Percentiles rank a stretch among this genome's conserved stretches.
phyloP scores from a whole-genome alignment of 2,888 invertebrate species.

The Caenorhabditis sp. region DNA sequence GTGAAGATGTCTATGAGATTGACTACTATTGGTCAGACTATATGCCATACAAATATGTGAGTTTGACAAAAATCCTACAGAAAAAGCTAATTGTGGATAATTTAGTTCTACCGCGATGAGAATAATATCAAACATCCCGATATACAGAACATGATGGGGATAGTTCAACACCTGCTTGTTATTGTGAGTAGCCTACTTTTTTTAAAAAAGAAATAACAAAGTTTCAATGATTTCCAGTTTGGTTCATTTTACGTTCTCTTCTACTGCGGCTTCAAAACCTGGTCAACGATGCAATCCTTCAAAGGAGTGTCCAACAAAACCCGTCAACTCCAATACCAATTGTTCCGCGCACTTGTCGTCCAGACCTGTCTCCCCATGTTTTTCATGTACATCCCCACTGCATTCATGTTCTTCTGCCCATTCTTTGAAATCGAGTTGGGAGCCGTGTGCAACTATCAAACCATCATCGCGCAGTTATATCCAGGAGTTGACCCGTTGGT shows the following conservation, averaged over 20 bases:
- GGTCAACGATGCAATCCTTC: not conserved
- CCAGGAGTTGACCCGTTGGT: constrained; percentile 26
- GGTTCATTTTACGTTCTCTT: constrained; percentile 13
- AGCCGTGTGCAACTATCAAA: constrained; percentile 12
- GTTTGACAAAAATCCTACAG: not conserved
- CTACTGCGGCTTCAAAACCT: constrained; percentile 17
- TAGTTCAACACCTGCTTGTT: constrained; percentile 15
- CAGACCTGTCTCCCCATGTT: constrained; percentile 21
- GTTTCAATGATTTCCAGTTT: not conserved
- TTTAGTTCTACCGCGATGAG: not conserved
- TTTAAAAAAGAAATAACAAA: no score
- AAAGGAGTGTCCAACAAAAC: constrained; percentile 7
- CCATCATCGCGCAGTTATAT: constrained; percentile 11
- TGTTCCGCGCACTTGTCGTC: constrained; percentile 16
- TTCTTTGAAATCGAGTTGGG: constrained; percentile 14
- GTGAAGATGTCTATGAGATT: constrained; percentile 9
- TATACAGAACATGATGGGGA: constrained; percentile 12
- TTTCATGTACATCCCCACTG: constrained; percentile 14
- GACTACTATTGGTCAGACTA: constrained; percentile 15
- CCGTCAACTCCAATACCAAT: constrained; percentile 18
- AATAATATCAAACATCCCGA: constrained; percentile 1
- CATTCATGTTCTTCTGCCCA: constrained; percentile 11
- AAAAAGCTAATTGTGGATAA: no score
- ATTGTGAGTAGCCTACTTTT: not conserved
- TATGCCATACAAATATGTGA: constrained; percentile 19